Conservation (phyloP, 2,888 invertebrate genomes). For the Sphaerolaimus hirsutus region DNA sequence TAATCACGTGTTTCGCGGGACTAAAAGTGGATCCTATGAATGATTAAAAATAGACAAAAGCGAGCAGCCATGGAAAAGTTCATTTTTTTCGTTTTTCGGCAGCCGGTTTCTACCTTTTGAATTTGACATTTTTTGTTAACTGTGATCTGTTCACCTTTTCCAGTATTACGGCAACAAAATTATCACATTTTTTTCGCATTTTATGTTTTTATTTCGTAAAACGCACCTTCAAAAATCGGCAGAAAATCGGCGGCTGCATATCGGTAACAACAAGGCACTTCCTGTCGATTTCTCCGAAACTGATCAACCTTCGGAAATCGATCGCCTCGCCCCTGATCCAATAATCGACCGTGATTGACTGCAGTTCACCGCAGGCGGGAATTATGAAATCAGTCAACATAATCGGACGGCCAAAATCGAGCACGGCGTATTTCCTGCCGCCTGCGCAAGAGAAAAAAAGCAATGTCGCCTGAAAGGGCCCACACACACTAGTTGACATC, state of each 20-base stretch:
- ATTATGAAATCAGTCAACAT: constrained; percentile 51
- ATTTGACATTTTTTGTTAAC: too few species aligned
- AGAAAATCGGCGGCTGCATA: constrained; percentile 65
- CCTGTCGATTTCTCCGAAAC: constrained; percentile 60
- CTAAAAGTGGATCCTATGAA: too few species aligned
- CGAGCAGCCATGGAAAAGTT: too few species aligned
- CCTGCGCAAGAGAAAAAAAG: too few species aligned
- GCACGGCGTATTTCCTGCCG: constrained; percentile 63
- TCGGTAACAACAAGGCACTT: constrained; percentile 61
- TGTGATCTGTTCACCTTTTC: background rate
- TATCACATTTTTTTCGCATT: too few species aligned
- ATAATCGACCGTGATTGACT: constrained; percentile 61
- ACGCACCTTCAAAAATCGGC: constrained; percentile 57
- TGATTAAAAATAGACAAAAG: too few species aligned
- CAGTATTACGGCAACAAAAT: background rate
- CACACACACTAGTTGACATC: too few species aligned
- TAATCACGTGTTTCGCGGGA: too few species aligned
- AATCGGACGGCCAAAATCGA: constrained; percentile 66
- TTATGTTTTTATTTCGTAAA: background rate
- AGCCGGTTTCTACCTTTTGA: too few species aligned
- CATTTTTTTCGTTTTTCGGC: too few species aligned
- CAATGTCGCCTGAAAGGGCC: too few species aligned
- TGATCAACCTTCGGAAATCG: constrained; percentile 47
- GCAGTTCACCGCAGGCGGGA: constrained; percentile 31
- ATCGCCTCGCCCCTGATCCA: constrained; percentile 48